Evolutionary conservation across 2,113 vertebrate species (phyloP).

Genomic region (Chloebia gouldiae): DNA sequence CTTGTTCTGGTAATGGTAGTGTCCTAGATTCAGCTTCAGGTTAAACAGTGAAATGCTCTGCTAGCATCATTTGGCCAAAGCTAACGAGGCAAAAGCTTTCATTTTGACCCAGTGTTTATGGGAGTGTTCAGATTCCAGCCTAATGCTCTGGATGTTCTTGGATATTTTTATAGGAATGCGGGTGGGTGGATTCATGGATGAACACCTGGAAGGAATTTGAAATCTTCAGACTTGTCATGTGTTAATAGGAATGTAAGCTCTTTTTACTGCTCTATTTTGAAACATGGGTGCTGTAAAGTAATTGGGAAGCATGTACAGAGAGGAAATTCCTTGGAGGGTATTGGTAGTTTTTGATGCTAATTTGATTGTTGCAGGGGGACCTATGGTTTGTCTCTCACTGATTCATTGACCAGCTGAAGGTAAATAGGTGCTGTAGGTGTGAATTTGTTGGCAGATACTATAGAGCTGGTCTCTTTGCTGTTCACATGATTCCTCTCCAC

Average conservation of each 20-base stretch:
- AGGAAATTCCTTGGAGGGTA: background rate
- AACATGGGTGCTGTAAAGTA: background rate
- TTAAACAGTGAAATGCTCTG: background rate
- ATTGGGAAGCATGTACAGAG: background rate
- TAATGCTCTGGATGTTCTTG: background rate
- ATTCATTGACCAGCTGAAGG: background rate
- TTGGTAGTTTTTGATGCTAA: background rate
- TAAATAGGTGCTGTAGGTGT: background rate
- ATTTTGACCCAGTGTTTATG: background rate
- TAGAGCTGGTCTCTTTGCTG: background rate
- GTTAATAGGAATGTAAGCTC: background rate
- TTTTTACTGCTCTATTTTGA: background rate
- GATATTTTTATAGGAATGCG: background rate
- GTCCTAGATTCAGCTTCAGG: background rate
- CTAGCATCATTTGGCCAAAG: background rate
- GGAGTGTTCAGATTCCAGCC: background rate
- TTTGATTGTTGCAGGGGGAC: background rate
- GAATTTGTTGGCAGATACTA: background rate
- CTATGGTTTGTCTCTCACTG: fast-evolving
- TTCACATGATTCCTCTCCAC: background rate
- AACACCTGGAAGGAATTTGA: background rate
- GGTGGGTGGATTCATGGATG: background rate
- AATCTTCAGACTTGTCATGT: background rate
- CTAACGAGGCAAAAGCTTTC: background rate
- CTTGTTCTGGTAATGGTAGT: background rate